These are phyloP conservation scores for Watsonalla binaria DNA, from an alignment of 2,888 invertebrate species.

Conservation along the genomic window DNA sequence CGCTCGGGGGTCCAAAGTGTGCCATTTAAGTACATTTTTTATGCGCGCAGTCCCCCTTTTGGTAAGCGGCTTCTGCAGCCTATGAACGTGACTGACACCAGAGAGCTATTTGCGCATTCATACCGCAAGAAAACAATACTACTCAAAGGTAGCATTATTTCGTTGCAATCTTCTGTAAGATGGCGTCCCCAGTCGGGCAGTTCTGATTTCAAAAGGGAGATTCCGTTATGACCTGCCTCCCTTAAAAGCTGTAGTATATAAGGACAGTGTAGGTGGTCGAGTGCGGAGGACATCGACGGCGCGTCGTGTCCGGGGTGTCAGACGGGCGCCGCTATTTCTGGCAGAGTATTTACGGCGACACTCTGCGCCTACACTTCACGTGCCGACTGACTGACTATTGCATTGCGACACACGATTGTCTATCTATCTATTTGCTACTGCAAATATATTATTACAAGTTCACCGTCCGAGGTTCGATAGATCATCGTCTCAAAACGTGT, in stretches of 20 bases:
- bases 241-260: not conserved
- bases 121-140: not conserved
- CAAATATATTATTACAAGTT: not conserved
- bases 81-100: not conserved
- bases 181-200: too few species aligned
- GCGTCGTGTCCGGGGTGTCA: slow-evolving; percentile 53
- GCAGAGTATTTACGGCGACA: slow-evolving; percentile 54
- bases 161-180: too few species aligned
- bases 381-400: slow-evolving; percentile 38
- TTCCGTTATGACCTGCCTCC: too few species aligned
- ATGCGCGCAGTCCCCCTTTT: not conserved
- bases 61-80: not conserved
- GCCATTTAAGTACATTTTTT: not conserved
- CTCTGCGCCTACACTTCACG: slow-evolving; percentile 42
- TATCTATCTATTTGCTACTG: not conserved
- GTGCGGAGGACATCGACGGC: slow-evolving; percentile 22
- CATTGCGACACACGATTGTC: not conserved
- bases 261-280: slow-evolving; percentile 7
- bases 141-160: too few species aligned
- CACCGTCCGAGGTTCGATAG: not conserved
- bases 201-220: too few species aligned
- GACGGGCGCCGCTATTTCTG: slow-evolving; percentile 68
- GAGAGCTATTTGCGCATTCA: not conserved
- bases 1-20: not conserved
- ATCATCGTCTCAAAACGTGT: too few species aligned